A percentile compares a stretch with the other conserved stretches of the same genome.
phyloP scores from a whole-genome alignment of 2,888 invertebrate species.

The Metallyticus violacea region DNA sequence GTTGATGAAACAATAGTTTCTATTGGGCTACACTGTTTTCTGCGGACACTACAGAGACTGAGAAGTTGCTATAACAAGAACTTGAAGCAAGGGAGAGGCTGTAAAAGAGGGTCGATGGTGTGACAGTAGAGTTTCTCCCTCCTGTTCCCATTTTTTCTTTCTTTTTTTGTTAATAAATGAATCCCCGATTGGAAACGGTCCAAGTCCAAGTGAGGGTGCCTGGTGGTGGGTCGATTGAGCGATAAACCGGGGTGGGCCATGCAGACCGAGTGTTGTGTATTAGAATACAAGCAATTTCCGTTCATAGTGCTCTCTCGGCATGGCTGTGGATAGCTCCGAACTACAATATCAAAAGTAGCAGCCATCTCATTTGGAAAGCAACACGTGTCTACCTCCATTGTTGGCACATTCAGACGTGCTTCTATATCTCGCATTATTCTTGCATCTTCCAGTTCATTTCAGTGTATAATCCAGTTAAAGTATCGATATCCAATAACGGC shows the following conservation, averaged over 20 bases:
- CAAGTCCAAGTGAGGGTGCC: slow-evolving; percentile 14
- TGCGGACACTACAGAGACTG: not conserved
- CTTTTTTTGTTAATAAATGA: slow-evolving; percentile 28
- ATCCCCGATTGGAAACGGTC: slow-evolving; percentile 27
- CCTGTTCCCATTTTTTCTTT: not conserved
- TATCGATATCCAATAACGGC: too few relatives aligned
- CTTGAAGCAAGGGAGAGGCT: too few relatives aligned
- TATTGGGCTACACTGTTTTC: too few relatives aligned
- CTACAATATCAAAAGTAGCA: too few relatives aligned
- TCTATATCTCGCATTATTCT: not conserved
- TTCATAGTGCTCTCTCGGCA: not conserved
- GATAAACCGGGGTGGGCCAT: not conserved
- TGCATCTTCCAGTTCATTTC: too few relatives aligned
- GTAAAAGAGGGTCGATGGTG: not conserved
- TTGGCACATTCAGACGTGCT: not conserved
- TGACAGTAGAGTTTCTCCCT: not conserved
- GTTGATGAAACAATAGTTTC: too few relatives aligned
- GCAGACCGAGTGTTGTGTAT: not conserved
- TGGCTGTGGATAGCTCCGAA: too few relatives aligned
- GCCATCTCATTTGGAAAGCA: not conserved
- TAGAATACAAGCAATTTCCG: slow-evolving; percentile 2
- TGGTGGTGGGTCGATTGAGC: not conserved
- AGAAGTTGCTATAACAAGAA: not conserved
- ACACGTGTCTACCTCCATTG: too few relatives aligned
- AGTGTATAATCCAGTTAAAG: too few relatives aligned